Evolutionary conservation across 2,888 invertebrate species (phyloP), one percentile per base, ranked within the genome.

Genomic region (Stenolophus ochropezus): DNA sequence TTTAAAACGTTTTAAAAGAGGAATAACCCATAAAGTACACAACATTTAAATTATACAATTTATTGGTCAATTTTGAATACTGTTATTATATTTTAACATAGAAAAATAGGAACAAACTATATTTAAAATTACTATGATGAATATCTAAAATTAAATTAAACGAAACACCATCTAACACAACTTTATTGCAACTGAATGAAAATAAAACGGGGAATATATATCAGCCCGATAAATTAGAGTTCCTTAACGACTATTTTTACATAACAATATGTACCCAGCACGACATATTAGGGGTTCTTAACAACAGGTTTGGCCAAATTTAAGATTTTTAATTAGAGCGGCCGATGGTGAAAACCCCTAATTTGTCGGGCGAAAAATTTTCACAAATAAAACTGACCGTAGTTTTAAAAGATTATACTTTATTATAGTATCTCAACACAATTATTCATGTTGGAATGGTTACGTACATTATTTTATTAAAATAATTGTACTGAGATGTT

Each of bases 1-100:
- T 69, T 65, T 53, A 16, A 61, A 78, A 81, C 79, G 81, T 51
- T 65, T 76, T 82, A 11, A 47, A 75, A 47, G 78, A 47, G 61
- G 65, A 78, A 78, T 49, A 65, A 65, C 65, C 65, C 47, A 61
- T 16, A 23, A 49, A 33, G 74, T 74, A 76, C 49, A 76, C 23
- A 42, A 23, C 16, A 61, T 27, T 73, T 73, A 21, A 51, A 73
- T 81, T 58, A 61, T 81, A 20, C 71, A 74, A 81, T 74, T 71
- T 79, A 79, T 79, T 79, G 71, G 79, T 79, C 71, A 79, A 79
- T 79, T 79, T 79, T 79, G 69, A 58, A 69, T 71, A 69, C 47
- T 65, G 51, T 14, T 61, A 58, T 61, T 65, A 78, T 42, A 42
- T 69, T 71, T 79, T 11, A 25, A 79, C 51, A 65, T 33, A 79